Percentiles rank a stretch among this genome's conserved stretches.
Conservation (phyloP, 2,797 vertebrate species). For the Argentina silus region DNA sequence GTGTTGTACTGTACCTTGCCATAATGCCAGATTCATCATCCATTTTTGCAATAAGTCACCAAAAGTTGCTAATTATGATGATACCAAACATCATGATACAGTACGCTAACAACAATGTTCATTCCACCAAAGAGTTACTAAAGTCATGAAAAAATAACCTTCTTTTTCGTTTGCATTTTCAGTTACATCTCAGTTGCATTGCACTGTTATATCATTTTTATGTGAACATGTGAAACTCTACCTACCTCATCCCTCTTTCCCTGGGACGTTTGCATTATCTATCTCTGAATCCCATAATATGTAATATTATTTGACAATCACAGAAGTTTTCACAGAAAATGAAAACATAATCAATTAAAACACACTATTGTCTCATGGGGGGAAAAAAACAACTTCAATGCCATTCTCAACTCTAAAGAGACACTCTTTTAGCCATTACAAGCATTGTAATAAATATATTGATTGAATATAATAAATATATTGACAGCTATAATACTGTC, state of each 20-base stretch:
- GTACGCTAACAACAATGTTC: slow-evolving; percentile 35
- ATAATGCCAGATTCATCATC: slow-evolving; percentile 24
- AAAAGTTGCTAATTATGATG: slow-evolving; percentile 33
- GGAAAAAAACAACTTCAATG: background rate
- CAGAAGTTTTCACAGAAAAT: background rate
- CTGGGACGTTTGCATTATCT: slow-evolving; percentile 9
- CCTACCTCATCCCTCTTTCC: slow-evolving; percentile 39
- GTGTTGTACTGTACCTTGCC: slow-evolving; percentile 12
- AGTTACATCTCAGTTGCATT: background rate
- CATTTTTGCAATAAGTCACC: slow-evolving; percentile 1
- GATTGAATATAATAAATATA: background rate
- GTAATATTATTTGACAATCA: slow-evolving; percentile 54
- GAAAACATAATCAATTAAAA: background rate
- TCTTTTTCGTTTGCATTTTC: background rate
- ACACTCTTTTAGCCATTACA: background rate
- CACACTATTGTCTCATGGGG: background rate
- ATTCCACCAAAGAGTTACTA: background rate
- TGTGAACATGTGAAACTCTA: background rate
- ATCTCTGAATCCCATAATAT: slow-evolving; percentile 33
- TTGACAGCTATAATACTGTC: too few relatives aligned
- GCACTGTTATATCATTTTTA: background rate
- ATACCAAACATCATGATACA: slow-evolving; percentile 44
- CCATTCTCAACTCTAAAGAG: background rate
- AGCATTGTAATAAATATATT: background rate
- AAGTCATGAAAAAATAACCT: too few relatives aligned